These are phyloP conservation scores for Hymenochirus boettgeri DNA, from an alignment of 2,113 vertebrate species.

Conservation along the genomic window DNA sequence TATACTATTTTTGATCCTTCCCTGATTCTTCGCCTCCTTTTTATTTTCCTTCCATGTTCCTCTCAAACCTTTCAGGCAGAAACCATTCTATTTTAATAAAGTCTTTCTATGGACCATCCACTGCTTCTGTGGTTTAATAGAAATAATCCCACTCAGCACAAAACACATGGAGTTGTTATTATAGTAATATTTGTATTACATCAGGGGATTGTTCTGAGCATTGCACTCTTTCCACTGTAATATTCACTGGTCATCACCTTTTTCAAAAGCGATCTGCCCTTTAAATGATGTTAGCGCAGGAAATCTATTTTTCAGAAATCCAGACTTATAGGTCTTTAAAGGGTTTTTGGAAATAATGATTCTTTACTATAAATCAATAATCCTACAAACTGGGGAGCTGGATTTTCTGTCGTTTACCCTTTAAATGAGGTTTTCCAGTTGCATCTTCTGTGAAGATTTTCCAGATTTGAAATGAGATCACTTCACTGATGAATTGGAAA, in stretches of 20 bases:
- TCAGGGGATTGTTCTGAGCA: not conserved
- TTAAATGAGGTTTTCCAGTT: not conserved
- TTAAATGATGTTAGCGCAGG: constrained; percentile 11
- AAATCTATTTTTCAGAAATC: constrained; percentile 33
- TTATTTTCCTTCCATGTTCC: no score
- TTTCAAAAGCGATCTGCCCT: constrained; percentile 20
- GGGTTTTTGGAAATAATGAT: constrained; percentile 31
- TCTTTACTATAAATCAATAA: constrained; percentile 33
- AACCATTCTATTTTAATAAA: no score
- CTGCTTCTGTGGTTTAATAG: not conserved
- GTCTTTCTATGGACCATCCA: no score
- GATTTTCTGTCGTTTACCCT: constrained; percentile 3
- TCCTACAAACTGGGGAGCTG: not conserved
- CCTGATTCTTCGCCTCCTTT: no score
- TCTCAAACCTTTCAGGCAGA: no score
- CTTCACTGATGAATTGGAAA: constrained; percentile 18
- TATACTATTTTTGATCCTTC: no score
- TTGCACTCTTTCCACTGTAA: constrained; percentile 4
- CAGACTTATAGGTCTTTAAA: constrained; percentile 26
- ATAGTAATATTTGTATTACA: not conserved
- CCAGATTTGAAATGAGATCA: constrained; percentile 2
- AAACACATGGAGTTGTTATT: not conserved
- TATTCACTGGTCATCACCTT: constrained; percentile 15
- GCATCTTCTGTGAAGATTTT: constrained; percentile 11
- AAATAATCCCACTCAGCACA: not conserved